These are phyloP conservation scores for Emydoidea blandingii DNA, from an alignment of 2,797 vertebrate species.

Conservation along the genomic window DNA sequence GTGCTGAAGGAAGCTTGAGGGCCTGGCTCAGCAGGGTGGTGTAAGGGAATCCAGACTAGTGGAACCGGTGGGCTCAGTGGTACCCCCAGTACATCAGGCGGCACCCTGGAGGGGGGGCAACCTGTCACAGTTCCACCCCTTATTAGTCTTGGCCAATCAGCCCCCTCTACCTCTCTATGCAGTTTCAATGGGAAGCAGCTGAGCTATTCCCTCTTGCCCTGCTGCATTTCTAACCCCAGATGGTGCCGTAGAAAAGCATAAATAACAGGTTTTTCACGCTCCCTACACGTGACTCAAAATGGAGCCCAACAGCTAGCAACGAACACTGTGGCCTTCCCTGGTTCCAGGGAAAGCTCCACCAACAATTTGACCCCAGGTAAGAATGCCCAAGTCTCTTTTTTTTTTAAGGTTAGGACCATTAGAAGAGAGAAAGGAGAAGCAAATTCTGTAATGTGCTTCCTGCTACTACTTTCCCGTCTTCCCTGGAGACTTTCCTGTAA, in stretches of 20 bases:
- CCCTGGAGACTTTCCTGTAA: neutral
- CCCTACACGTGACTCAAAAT: neutral
- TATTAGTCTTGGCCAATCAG: neutral
- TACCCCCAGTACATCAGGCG: no score
- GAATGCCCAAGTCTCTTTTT: neutral
- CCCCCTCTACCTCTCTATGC: neutral
- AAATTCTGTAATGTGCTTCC: neutral
- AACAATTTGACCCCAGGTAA: neutral
- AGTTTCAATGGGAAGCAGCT: neutral
- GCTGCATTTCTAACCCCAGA: neutral
- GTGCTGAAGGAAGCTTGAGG: no score
- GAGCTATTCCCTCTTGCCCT: neutral
- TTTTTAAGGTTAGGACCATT: neutral
- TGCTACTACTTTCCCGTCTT: neutral
- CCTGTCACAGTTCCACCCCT: neutral
- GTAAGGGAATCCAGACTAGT: no score
- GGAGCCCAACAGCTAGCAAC: neutral
- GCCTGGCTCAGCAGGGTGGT: no score
- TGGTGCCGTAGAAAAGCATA: neutral
- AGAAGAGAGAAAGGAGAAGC: neutral
- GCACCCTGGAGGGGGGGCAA: no score
- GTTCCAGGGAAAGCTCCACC: neutral
- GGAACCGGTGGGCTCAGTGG: no score
- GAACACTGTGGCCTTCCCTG: neutral
- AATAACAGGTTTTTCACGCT: neutral